Evolutionary conservation across 1,140 invertebrate species (phyloP), one percentile per base, ranked within the genome.

Genomic region (Anoplophora glabripennis): DNA sequence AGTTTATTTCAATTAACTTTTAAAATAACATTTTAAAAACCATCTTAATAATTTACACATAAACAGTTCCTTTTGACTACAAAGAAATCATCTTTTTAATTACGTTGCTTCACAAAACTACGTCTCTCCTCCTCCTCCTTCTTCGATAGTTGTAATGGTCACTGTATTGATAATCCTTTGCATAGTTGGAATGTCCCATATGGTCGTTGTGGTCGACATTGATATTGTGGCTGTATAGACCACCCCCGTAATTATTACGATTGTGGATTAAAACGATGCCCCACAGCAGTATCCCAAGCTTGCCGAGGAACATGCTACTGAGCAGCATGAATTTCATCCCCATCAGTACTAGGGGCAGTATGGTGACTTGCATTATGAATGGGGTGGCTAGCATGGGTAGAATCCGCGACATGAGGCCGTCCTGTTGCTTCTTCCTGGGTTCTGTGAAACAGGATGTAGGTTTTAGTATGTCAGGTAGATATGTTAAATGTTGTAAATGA

Each of bases 281-380:
- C 8, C 84, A 78, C 10, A 86, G 73, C 14, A 82, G 75, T 10
- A 86, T 77, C 0, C 84, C 85, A 57, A 86, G 63, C 66, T 86
- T 86, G 34, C 85, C 85, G 3, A 86, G 77, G 67, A 86, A 75
- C 18, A 85, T 74, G 1, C 83, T 83, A 61, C 85, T 84, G 34
- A 86, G 73, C n/a, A 86, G 67, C 76, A 84, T 79, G 55, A 86
- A 78, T 69, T 86, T 86, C 5, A 86, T 72, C 53, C 80, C 77
- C 46, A 82, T 81, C 2, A 86, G 75, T 63, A 85, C 75, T 56
- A 86, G 76, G 0, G 85, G 85, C 15, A 86, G 74, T 15, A 86
- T 78, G 0, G 82, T 77, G 1, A 83, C 84, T 67, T 85, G 83
- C 18, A 85, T 77, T 35, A 86, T 74, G 67, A 86, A 86, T 0